Evolutionary conservation across 1,140 invertebrate genomes (phyloP).

Genomic region (Drepana arcuata): DNA sequence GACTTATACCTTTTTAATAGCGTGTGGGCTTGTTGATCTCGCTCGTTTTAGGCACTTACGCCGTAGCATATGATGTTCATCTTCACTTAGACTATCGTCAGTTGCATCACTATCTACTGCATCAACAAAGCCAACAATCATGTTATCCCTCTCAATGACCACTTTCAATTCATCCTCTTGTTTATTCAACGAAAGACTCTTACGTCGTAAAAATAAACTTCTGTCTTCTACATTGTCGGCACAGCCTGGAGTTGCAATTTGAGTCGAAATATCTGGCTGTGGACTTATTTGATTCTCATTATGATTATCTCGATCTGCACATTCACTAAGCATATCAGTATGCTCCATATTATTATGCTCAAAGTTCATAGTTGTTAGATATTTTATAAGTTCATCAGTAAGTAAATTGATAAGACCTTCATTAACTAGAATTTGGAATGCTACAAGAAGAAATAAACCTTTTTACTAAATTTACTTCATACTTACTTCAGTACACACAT

Average conservation of each 20-base stretch:
- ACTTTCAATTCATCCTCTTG: slow-evolving; percentile 53
- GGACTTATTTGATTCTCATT: too few relatives aligned
- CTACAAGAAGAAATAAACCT: slow-evolving; percentile 26
- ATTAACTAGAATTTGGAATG: slow-evolving; percentile 57
- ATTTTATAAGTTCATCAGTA: slow-evolving; percentile 50
- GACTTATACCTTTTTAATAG: slow-evolving; percentile 32
- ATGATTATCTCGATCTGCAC: too few relatives aligned
- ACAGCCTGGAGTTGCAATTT: not conserved
- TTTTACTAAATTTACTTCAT: not conserved
- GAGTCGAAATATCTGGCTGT: too few relatives aligned
- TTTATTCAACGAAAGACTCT: slow-evolving; percentile 25
- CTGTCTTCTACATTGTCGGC: slow-evolving; percentile 11
- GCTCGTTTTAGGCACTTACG: slow-evolving; percentile 33
- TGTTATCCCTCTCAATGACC: slow-evolving; percentile 62
- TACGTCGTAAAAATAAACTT: slow-evolving; percentile 28
- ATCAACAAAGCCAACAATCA: slow-evolving; percentile 59
- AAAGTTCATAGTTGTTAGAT: slow-evolving; percentile 57
- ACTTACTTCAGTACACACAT: not conserved
- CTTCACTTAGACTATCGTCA: slow-evolving; percentile 42
- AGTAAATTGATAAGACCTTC: slow-evolving; percentile 57
- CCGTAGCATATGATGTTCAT: slow-evolving; percentile 13
- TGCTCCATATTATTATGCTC: slow-evolving; percentile 44
- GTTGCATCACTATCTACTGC: slow-evolving; percentile 45
- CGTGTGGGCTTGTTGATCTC: slow-evolving; percentile 34
- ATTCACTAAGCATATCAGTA: slow-evolving; percentile 8